These are phyloP conservation scores for Oreonectes daqikongensis DNA, from an alignment of 2,797 vertebrate species.

Conservation along the genomic window DNA sequence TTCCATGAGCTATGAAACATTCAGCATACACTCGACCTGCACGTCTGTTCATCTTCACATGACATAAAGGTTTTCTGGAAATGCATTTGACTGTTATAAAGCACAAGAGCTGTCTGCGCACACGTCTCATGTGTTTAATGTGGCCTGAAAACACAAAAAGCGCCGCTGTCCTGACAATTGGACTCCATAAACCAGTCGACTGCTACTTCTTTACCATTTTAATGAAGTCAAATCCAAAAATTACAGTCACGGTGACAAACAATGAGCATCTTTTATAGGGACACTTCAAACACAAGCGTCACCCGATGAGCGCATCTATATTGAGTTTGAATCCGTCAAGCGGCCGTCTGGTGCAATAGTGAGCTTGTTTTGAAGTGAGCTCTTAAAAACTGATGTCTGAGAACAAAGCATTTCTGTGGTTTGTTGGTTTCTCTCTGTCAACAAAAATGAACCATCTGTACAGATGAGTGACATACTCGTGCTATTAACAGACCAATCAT, in stretches of 20 bases:
- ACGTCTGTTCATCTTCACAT: slow-evolving; percentile 1
- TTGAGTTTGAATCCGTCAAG: slow-evolving; percentile 77
- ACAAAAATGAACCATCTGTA: slow-evolving; percentile 66
- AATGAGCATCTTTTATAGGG: slow-evolving; percentile 76
- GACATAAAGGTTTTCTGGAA: slow-evolving; percentile 34
- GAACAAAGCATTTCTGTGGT: slow-evolving; percentile 78
- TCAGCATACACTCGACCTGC: slow-evolving; percentile 1
- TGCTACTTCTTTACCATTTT: slow-evolving; percentile 73
- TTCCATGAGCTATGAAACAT: neutral
- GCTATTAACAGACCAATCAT: slow-evolving; percentile 39
- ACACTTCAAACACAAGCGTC: slow-evolving; percentile 73
- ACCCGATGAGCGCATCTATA: slow-evolving; percentile 70
- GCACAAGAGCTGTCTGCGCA: slow-evolving; percentile 44
- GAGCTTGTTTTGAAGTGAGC: slow-evolving; percentile 76
- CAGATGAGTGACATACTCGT: slow-evolving; percentile 46
- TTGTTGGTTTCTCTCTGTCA: slow-evolving; percentile 74
- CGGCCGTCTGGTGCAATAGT: slow-evolving; percentile 81
- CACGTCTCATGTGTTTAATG: slow-evolving; percentile 48
- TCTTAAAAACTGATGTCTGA: slow-evolving; percentile 75
- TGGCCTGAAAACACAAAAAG: slow-evolving; percentile 63
- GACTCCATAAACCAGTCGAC: slow-evolving; percentile 64
- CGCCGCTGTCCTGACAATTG: slow-evolving; percentile 64
- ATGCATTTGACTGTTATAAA: slow-evolving; percentile 32
- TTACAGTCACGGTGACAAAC: slow-evolving; percentile 74
- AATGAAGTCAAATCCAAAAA: slow-evolving; percentile 78